Evolutionary conservation across 2,888 invertebrate genomes (phyloP).

Genomic region (Tenthredo amoena): DNA sequence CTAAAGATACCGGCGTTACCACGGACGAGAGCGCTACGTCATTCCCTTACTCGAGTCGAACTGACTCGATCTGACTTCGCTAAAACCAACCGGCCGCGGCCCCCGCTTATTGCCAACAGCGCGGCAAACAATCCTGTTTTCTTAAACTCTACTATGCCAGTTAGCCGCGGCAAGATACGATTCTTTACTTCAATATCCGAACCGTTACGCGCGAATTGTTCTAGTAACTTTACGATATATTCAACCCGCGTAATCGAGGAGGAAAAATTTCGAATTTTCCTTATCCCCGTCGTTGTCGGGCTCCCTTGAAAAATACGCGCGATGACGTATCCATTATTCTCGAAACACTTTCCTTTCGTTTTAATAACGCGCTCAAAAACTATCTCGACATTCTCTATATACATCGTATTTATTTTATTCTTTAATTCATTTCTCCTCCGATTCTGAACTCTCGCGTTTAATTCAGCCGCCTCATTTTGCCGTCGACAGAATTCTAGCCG

Average conservation of each 20-base stretch:
- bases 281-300: background rate
- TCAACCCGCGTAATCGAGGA: background rate
- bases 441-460: background rate
- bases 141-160: slow-evolving; percentile 32
- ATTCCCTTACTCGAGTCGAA: slow-evolving; percentile 58
- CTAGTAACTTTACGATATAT: background rate
- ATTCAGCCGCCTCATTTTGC: slow-evolving; percentile 29
- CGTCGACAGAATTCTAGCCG: slow-evolving; percentile 32
- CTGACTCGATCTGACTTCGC: slow-evolving; percentile 52
- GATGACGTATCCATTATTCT: background rate
- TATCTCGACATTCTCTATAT: background rate
- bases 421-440: background rate
- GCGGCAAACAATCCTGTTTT: slow-evolving; percentile 52
- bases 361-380: background rate
- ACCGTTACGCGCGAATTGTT: background rate
- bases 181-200: background rate
- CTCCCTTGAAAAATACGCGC: background rate
- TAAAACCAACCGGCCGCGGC: slow-evolving; percentile 46
- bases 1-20: slow-evolving; percentile 51
- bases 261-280: slow-evolving; percentile 25
- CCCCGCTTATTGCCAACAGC: slow-evolving; percentile 51
- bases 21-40: slow-evolving; percentile 56
- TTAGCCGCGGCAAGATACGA: background rate
- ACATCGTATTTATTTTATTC: background rate
- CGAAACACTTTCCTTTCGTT: background rate